Evolutionary conservation across 2,888 invertebrate genomes (phyloP).

Genomic region (Mythimna lalbum): DNA sequence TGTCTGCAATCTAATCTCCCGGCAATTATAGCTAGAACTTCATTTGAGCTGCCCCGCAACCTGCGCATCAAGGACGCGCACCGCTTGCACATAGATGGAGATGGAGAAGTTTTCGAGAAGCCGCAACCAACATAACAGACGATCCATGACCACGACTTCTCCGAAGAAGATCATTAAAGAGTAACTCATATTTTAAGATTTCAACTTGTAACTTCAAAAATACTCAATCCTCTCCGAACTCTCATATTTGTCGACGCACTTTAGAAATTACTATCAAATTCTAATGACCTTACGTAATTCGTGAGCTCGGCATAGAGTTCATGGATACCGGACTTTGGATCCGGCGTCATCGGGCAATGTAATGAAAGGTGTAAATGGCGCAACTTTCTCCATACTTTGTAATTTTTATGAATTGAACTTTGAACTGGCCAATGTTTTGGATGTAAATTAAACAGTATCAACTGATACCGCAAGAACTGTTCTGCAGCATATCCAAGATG

Average conservation of each 20-base stretch:
- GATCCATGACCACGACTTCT: no score
- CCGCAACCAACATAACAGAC: no score
- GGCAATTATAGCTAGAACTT: no score
- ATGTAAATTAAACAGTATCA: background rate
- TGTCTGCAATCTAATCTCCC: no score
- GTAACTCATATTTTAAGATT: background rate
- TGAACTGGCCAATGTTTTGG: slow-evolving; percentile 1
- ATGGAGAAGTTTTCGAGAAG: no score
- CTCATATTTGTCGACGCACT: slow-evolving; percentile 13
- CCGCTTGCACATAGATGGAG: no score
- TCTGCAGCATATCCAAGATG: background rate
- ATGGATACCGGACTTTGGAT: slow-evolving; percentile 15
- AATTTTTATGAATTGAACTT: background rate
- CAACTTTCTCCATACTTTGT: slow-evolving; percentile 3
- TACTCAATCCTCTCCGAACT: background rate
- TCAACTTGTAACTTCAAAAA: background rate
- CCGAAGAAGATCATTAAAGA: no score
- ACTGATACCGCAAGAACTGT: background rate
- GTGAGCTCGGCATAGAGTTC: slow-evolving; percentile 3
- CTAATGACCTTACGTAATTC: slow-evolving; percentile 4
- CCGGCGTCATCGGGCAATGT: background rate
- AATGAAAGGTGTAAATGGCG: background rate
- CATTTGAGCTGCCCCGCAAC: no score
- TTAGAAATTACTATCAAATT: slow-evolving; percentile 10
- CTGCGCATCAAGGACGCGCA: no score